These are phyloP conservation scores for Amphipoea lucens DNA, from an alignment of 2,888 invertebrate genomes.

Conservation along the genomic window DNA sequence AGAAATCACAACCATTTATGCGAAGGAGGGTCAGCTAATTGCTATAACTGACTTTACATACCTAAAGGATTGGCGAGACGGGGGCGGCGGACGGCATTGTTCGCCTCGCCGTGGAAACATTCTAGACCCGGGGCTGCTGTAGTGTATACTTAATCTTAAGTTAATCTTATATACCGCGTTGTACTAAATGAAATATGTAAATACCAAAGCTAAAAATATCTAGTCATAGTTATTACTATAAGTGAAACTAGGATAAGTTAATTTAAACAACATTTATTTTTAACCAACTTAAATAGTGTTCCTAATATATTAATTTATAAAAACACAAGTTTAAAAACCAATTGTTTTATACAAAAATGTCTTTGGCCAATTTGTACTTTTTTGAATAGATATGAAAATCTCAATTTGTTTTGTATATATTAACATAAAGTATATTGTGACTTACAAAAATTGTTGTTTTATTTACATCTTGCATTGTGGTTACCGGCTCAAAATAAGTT, in stretches of 20 bases:
- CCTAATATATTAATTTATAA: constrained; percentile 38
- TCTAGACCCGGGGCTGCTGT: too few species aligned
- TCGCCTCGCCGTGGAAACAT: too few species aligned
- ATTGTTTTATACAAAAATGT: constrained; percentile 12
- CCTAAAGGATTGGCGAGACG: too few species aligned
- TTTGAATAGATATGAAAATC: constrained; percentile 5
- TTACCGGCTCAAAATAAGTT: background rate
- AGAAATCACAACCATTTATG: too few species aligned
- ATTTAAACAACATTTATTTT: constrained; percentile 44
- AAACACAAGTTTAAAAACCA: constrained; percentile 13
- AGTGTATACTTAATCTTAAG: too few species aligned
- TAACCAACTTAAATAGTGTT: constrained; percentile 6
- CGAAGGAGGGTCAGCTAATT: too few species aligned
- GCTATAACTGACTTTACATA: too few species aligned
- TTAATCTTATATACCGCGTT: background rate
- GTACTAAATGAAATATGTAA: constrained; percentile 32
- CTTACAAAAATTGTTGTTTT: constrained; percentile 12
- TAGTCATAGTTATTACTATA: constrained; percentile 67
- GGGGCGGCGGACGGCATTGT: too few species aligned
- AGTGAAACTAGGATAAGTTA: constrained; percentile 31
- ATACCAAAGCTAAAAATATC: constrained; percentile 59
- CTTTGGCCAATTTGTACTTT: constrained; percentile 22
- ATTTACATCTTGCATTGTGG: constrained; percentile 15
- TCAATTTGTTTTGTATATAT: constrained; percentile 5
- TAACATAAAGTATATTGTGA: constrained; percentile 4